A percentile compares a stretch with the other conserved stretches of the same genome.
These are phyloP conservation scores for Halyomorpha halys DNA, from an alignment of 1,140 invertebrate species.

Conservation along the genomic window DNA sequence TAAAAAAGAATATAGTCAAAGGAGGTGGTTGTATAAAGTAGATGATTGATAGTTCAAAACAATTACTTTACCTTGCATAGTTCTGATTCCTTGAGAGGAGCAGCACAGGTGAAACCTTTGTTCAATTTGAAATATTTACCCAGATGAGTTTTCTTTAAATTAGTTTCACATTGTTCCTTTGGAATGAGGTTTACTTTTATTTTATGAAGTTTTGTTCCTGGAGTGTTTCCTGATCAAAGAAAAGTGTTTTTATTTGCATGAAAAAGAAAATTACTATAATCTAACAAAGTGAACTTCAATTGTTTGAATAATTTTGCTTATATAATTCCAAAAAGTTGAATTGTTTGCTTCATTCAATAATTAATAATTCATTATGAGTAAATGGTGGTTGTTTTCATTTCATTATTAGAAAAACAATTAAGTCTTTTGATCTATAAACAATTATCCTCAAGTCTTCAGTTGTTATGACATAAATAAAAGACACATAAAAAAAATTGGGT, in stretches of 20 bases:
- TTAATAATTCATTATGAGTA: too few species aligned
- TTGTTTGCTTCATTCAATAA: too few species aligned
- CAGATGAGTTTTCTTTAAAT: conserved; percentile 34
- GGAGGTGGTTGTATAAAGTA: too few species aligned
- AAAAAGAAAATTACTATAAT: conserved; percentile 9
- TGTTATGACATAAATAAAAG: too few species aligned
- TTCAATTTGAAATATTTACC: conserved; percentile 37
- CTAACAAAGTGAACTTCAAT: not conserved
- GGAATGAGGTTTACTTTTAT: conserved; percentile 54
- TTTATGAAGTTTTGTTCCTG: conserved; percentile 61
- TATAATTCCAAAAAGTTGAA: too few species aligned
- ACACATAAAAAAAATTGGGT: too few species aligned
- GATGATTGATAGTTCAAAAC: too few species aligned
- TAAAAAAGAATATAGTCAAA: too few species aligned
- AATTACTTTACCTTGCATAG: conserved; percentile 38
- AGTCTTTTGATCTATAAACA: too few species aligned
- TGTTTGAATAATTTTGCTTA: not conserved
- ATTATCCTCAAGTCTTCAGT: too few species aligned
- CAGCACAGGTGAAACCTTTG: conserved; percentile 39
- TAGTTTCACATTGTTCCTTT: conserved; percentile 44
- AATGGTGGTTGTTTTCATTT: too few species aligned
- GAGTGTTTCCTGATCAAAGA: conserved; percentile 48
- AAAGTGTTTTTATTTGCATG: not conserved
- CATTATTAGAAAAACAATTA: too few species aligned
- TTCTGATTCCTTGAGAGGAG: conserved; percentile 40